Evolutionary conservation across 2,888 invertebrate genomes (phyloP).

Genomic region (Gymnocheta viridis): DNA sequence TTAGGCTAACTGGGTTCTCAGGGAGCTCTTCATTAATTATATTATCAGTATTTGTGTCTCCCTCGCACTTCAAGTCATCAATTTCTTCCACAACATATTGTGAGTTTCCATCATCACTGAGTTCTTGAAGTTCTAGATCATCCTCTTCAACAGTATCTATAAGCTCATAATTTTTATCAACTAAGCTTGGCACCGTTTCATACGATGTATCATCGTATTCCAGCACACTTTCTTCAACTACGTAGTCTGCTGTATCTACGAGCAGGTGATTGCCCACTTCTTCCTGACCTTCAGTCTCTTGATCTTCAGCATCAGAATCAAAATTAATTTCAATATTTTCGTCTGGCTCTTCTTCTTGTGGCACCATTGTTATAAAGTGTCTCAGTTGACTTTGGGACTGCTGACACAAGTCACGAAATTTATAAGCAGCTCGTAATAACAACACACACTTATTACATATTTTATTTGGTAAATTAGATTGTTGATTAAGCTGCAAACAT

Average conservation of each 20-base stretch:
- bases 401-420: slow-evolving; percentile 79
- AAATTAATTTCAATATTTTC: slow-evolving; percentile 33
- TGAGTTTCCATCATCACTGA: slow-evolving; percentile 29
- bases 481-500: background rate
- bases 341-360: slow-evolving; percentile 60
- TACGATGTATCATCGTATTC: slow-evolving; percentile 5
- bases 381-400: slow-evolving; percentile 79
- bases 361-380: slow-evolving; percentile 72
- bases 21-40: slow-evolving; percentile 48
- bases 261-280: background rate
- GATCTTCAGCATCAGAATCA: slow-evolving; percentile 34
- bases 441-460: slow-evolving; percentile 79
- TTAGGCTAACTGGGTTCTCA: slow-evolving; percentile 14
- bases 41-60: slow-evolving; percentile 9
- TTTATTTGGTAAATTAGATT: slow-evolving; percentile 75
- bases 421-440: slow-evolving; percentile 78
- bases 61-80: slow-evolving; percentile 29
- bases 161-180: slow-evolving; percentile 7
- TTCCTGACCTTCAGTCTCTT: slow-evolving; percentile 8
- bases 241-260: slow-evolving; percentile 10
- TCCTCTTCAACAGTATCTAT: background rate
- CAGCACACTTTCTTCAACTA: slow-evolving; percentile 7
- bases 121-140: slow-evolving; percentile 11
- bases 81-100: slow-evolving; percentile 49
- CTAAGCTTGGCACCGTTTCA: background rate